Conservation (phyloP, 1,140 invertebrate genomes). For the Halesus radiatus region DNA sequence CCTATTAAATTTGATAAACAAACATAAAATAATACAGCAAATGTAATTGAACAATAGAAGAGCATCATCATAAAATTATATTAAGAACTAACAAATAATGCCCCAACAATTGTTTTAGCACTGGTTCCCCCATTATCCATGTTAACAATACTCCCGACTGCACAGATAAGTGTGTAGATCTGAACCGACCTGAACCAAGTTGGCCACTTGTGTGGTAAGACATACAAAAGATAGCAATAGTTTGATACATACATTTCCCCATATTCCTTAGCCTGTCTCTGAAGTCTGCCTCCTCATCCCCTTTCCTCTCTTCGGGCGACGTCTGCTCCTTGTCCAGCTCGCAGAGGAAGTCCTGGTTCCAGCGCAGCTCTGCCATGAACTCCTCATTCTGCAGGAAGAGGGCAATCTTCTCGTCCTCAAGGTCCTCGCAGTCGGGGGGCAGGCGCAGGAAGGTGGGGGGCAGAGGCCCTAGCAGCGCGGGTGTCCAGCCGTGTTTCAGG, state of each 20-base stretch:
- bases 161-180: no score
- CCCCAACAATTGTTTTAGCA: no score
- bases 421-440: slow-evolving; percentile 65
- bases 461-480: slow-evolving; percentile 84
- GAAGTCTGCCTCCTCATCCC: slow-evolving; percentile 85
- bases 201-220: no score
- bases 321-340: slow-evolving; percentile 83
- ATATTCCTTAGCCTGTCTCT: slow-evolving; percentile 88
- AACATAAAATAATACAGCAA: no score
- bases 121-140: no score
- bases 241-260: slow-evolving; percentile 79
- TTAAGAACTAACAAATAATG: no score
- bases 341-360: slow-evolving; percentile 91
- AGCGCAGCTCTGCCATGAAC: slow-evolving; percentile 89
- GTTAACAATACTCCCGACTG: no score
- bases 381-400: slow-evolving; percentile 93
- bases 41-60: no score
- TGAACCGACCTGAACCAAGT: no score
- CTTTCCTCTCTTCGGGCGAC: slow-evolving; percentile 66
- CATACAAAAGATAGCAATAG: no score
- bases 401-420: slow-evolving; percentile 85
- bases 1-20: no score
- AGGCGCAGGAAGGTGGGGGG: slow-evolving; percentile 86
- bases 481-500: slow-evolving; percentile 79
- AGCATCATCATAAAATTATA: no score